phyloP scores from a whole-genome alignment of 2,113 vertebrate genomes.

The Ochotona curzoniae region DNA sequence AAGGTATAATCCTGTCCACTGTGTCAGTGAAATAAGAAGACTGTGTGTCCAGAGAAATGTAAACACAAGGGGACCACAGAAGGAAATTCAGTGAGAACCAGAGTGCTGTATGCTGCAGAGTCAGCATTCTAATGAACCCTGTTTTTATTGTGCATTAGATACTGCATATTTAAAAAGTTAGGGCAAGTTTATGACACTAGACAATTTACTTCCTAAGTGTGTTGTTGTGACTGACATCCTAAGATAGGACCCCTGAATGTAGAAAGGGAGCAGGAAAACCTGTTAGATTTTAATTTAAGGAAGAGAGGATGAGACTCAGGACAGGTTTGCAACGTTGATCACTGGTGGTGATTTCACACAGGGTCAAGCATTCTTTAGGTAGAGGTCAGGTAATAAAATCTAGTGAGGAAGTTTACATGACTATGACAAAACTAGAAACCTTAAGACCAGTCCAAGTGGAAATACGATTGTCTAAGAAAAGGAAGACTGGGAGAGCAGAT shows the following conservation, averaged over 20 bases:
- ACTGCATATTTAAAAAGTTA: background rate
- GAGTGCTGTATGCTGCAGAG: too few relatives aligned
- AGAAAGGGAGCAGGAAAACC: background rate
- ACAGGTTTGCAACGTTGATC: background rate
- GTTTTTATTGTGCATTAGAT: background rate
- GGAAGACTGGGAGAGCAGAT: background rate
- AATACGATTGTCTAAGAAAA: background rate
- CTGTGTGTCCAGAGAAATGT: rapidly evolving
- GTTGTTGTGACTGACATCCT: background rate
- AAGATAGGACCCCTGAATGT: background rate
- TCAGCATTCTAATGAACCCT: background rate
- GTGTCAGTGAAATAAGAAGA: background rate
- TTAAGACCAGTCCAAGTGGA: background rate
- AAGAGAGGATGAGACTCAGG: background rate
- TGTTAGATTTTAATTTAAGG: background rate
- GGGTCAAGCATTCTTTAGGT: background rate
- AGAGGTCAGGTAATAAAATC: background rate
- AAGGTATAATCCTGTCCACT: background rate
- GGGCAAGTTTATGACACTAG: too few relatives aligned
- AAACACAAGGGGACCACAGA: background rate
- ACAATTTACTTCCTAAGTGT: background rate
- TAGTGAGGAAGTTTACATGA: background rate
- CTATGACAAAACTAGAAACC: background rate
- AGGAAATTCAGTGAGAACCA: background rate
- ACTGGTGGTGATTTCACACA: background rate